Percentiles rank a stretch among this genome's conserved stretches.
Conservation (phyloP, 2,797 vertebrate genomes). For the Hyperoplus immaculatus region DNA sequence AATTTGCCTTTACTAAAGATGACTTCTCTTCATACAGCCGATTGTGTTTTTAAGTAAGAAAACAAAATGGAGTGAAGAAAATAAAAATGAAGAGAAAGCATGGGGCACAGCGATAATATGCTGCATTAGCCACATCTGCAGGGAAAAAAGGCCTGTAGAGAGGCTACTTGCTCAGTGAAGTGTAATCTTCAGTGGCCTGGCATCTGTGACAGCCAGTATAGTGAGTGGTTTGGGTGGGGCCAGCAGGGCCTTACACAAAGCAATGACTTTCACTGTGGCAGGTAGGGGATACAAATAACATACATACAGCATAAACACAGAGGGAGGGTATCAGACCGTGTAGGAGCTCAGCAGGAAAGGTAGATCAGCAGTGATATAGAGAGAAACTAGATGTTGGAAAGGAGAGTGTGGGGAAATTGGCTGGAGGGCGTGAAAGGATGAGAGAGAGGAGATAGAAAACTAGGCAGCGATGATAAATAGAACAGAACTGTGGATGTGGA, state of each 20-base stretch:
- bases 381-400: conserved; percentile 79
- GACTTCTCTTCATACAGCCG: conserved; percentile 41
- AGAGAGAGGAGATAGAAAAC: conserved; percentile 67
- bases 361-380: conserved; percentile 77
- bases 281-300: conserved; percentile 83
- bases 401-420: conserved; percentile 78
- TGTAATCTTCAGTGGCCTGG: conserved; percentile 76
- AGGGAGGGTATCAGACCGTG: conserved; percentile 76
- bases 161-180: conserved; percentile 77
- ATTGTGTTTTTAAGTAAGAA: conserved; percentile 59
- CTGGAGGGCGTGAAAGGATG: conserved; percentile 71
- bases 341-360: conserved; percentile 77
- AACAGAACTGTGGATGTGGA: conserved; percentile 62
- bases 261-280: conserved; percentile 72
- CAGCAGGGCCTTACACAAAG: conserved; percentile 65
- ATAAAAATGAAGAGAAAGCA: conserved; percentile 48
- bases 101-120: conserved; percentile 63
- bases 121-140: conserved; percentile 73
- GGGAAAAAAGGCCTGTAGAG: conserved; percentile 68
- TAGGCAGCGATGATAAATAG: conserved; percentile 70
- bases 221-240: conserved; percentile 76
- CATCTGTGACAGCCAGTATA: conserved; percentile 68
- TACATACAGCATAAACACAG: conserved; percentile 78
- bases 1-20: conserved; percentile 27
- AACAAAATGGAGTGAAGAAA: conserved; percentile 58